phyloP scores from a whole-genome alignment of 2,797 vertebrate genomes.

The Eulemur mongoz region DNA sequence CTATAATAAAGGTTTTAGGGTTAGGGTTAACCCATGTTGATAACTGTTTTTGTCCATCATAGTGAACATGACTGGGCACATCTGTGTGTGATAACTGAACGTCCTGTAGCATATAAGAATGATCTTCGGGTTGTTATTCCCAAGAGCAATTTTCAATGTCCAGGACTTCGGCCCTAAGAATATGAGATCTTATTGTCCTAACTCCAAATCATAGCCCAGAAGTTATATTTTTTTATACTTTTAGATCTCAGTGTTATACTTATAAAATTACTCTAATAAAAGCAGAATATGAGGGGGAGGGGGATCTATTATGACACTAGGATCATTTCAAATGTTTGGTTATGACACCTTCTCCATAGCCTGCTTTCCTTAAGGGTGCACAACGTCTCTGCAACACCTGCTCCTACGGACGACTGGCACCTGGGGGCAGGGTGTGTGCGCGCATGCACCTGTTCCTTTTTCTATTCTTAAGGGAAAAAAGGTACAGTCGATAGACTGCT shows the following conservation, averaged over 20 bases:
- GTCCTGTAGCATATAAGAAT: neutral
- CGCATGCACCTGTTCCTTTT: neutral
- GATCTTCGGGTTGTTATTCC: neutral
- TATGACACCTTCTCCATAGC: neutral
- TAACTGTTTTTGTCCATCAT: neutral
- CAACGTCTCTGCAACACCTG: neutral
- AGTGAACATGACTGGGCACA: neutral
- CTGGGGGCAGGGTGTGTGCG: neutral
- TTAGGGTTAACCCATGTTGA: neutral
- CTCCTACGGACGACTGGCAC: rapidly evolving
- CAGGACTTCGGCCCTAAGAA: neutral
- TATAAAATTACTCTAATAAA: neutral
- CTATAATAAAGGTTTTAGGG: neutral
- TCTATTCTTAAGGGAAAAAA: neutral
- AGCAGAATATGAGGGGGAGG: neutral
- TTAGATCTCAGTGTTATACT: neutral
- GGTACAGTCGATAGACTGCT: neutral
- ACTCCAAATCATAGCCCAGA: neutral
- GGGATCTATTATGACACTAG: neutral
- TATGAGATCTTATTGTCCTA: neutral
- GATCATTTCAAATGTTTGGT: neutral
- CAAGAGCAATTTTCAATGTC: neutral
- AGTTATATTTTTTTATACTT: neutral
- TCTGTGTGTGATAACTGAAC: neutral
- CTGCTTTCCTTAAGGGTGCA: neutral